Evolutionary conservation across 2,113 vertebrate genomes (phyloP), one percentile per base, ranked within the genome.

Genomic region (Eublepharis macularius): DNA sequence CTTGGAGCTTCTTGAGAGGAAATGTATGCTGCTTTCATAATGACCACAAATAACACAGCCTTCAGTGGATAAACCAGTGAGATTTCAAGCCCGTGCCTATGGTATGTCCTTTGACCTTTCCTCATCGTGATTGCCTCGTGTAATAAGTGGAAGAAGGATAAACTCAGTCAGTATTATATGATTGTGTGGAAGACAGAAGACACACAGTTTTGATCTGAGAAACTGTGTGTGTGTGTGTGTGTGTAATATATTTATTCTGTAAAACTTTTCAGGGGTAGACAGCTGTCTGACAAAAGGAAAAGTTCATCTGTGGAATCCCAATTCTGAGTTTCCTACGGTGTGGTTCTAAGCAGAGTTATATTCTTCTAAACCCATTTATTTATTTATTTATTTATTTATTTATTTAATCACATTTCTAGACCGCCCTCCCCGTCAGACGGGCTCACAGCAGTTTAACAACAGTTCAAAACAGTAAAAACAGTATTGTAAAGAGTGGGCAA

Each of bases 1-100:
- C 81, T 66, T 34, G 7, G 39, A 26, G 39, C 39, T 69, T 87
- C 54, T 39, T 85, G 81, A 14, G 73, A n/a, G n/a, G 45, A 4
- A 13, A 34, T 74, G 3, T 12, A 16, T 70, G 36, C 51, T 92
- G 32, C 43, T 72, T 80, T 80, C n/a, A 21, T 45, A 74, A 34
- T 13, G n/a, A 16, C 4, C 80, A 39, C 24, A 49, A 79, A 47
- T 60, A 83, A 68, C 76, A 66, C 0, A 66, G 0, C 11, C 49
- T 81, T 36, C 82, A 47, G 8, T 2, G 65, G 78, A 85, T 47
- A 86, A 86, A 85, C 16, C 82, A 26, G 69, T 6, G 12, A 82
- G 6, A 70, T 79, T 86, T 76, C 80, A 70, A 86, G 32, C 45
- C 24, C 26, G 84, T 86, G 10, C 13, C 13, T 1, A 45, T 65